A percentile compares a stretch with the other conserved stretches of the same genome.
Conservation (phyloP, 2,113 vertebrate species). For the Telmatochromis sp. region DNA sequence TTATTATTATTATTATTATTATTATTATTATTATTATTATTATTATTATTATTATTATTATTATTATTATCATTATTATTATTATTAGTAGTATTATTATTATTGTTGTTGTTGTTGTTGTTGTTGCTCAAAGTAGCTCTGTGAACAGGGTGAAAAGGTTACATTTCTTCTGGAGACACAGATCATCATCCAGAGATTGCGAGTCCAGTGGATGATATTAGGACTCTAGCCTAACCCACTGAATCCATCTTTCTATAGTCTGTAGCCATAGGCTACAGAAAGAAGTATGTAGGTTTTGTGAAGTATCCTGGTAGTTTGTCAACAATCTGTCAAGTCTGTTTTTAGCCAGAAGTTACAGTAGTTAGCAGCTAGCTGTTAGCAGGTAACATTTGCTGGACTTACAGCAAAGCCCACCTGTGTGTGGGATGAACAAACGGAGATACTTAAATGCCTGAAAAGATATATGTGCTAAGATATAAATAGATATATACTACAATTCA, state of each 20-base stretch:
- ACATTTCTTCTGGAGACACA: background rate
- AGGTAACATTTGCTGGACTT: background rate
- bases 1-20: background rate
- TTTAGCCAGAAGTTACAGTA: background rate
- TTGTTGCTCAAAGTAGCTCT: background rate
- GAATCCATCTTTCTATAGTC: background rate
- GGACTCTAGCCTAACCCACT: background rate
- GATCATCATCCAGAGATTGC: background rate
- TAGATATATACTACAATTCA: background rate
- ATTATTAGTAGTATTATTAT: background rate
- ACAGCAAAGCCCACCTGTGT: background rate
- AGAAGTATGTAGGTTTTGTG: background rate
- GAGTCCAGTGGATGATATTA: background rate
- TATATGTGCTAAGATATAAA: background rate
- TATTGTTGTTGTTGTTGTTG: fast-evolving
- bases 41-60: background rate
- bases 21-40: fast-evolving
- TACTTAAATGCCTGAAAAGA: background rate
- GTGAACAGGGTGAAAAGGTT: slow-evolving; percentile 4
- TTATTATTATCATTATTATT: no score
- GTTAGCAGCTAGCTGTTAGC: background rate
- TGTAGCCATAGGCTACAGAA: background rate
- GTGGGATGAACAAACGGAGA: background rate
- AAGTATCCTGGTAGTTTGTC: background rate
- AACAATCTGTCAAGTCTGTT: background rate